A percentile compares a stretch with the other conserved stretches of the same genome.
These are phyloP conservation scores for Parnassius mnemosyne DNA, from an alignment of 2,888 invertebrate species.

Conservation along the genomic window DNA sequence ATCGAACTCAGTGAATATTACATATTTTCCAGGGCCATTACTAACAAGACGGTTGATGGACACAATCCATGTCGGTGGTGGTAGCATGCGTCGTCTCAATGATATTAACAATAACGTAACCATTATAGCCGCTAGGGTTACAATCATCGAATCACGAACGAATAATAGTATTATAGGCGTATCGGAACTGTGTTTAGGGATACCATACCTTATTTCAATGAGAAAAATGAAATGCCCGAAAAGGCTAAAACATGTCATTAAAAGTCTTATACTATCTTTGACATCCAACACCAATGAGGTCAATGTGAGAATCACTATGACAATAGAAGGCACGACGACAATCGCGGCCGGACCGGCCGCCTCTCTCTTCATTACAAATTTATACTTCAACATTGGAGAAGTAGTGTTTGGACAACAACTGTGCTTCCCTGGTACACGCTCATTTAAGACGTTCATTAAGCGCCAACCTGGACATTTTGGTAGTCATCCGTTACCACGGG, in stretches of 20 bases:
- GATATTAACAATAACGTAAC: constrained; percentile 62
- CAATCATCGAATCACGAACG: constrained; percentile 67
- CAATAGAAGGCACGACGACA: constrained; percentile 78
- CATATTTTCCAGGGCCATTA: constrained; percentile 63
- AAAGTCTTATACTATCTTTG: constrained; percentile 76
- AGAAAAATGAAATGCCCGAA: constrained; percentile 81
- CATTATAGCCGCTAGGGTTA: constrained; percentile 57
- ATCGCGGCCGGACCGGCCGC: constrained; percentile 79
- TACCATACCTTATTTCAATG: constrained; percentile 79
- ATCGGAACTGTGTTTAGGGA: constrained; percentile 81
- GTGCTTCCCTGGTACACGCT: constrained; percentile 73
- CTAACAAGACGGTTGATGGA: constrained; percentile 50
- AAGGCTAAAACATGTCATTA: constrained; percentile 80
- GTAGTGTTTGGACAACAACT: constrained; percentile 79
- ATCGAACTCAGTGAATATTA: constrained; percentile 70
- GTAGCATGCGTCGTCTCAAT: constrained; percentile 46
- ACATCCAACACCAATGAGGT: constrained; percentile 80
- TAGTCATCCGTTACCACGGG: constrained; percentile 70
- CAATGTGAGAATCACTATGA: constrained; percentile 79
- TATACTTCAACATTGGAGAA: constrained; percentile 81
- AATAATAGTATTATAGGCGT: constrained; percentile 79
- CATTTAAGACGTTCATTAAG: constrained; percentile 61
- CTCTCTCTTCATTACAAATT: constrained; percentile 80
- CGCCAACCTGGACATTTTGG: constrained; percentile 81
- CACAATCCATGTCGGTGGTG: constrained; percentile 60